These are phyloP conservation scores for Onychomys torridus DNA, from an alignment of 2,797 vertebrate species.

Conservation along the genomic window DNA sequence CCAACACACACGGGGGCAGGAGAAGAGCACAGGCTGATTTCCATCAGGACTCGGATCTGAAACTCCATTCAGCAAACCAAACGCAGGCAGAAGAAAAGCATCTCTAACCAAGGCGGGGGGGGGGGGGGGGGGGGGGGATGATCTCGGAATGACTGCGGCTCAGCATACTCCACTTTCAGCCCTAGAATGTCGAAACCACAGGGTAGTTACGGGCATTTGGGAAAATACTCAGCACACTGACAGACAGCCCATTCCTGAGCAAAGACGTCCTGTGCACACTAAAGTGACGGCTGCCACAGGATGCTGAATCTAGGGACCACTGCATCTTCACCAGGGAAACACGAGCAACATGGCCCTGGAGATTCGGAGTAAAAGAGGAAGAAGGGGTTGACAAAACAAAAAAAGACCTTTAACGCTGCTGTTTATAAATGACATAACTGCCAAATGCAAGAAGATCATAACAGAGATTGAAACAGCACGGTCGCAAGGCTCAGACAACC, in stretches of 20 bases:
- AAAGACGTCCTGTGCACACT: rapidly evolving
- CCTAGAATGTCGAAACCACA: rapidly evolving
- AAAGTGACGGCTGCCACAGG: background rate
- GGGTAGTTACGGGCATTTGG: background rate
- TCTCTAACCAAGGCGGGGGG: background rate
- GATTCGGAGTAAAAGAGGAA: too few relatives aligned
- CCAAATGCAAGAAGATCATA: background rate
- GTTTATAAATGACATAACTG: background rate
- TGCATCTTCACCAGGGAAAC: background rate
- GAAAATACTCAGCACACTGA: background rate
- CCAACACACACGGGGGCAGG: background rate
- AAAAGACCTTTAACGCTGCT: background rate
- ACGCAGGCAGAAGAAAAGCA: background rate
- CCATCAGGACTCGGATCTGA: background rate
- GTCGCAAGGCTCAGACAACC: background rate
- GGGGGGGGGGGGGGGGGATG: too few relatives aligned
- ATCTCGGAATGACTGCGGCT: rapidly evolving
- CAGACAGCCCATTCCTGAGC: rapidly evolving
- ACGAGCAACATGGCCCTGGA: background rate
- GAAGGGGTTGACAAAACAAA: background rate
- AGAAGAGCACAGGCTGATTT: conserved; percentile 10
- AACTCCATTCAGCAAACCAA: background rate
- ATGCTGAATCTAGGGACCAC: background rate
- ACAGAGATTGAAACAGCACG: background rate
- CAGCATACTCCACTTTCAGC: rapidly evolving